These are phyloP conservation scores for Lasius fuliginosus DNA, from an alignment of 2,888 invertebrate species.

Conservation along the genomic window DNA sequence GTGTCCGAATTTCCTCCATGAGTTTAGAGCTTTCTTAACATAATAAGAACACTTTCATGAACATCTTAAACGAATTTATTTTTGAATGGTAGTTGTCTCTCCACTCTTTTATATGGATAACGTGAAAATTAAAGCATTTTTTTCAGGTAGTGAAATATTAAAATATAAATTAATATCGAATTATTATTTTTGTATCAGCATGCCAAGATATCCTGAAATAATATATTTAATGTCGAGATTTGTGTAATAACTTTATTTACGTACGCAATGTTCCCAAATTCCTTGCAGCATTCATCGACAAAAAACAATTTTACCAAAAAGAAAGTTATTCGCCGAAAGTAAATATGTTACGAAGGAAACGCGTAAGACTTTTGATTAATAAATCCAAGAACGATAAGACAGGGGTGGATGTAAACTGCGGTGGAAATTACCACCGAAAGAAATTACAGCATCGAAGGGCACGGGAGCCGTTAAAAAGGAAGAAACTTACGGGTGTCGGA, in stretches of 20 bases:
- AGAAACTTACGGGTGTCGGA: slow-evolving; percentile 34
- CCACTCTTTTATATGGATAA: neutral
- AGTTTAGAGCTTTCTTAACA: no score
- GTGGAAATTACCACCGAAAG: slow-evolving; percentile 75
- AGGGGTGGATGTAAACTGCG: slow-evolving; percentile 31
- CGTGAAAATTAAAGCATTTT: neutral
- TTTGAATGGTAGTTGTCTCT: neutral
- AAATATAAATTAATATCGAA: neutral
- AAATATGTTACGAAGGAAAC: neutral
- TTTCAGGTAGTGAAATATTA: neutral
- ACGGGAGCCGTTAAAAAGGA: slow-evolving; percentile 72
- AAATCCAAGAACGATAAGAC: slow-evolving; percentile 28
- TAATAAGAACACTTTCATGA: neutral
- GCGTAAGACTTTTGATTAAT: slow-evolving; percentile 51
- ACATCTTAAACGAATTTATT: neutral
- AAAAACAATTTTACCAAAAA: neutral
- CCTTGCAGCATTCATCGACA: neutral
- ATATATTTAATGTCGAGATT: neutral
- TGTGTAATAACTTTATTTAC: neutral
- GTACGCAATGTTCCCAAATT: neutral
- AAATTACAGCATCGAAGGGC: slow-evolving; percentile 78
- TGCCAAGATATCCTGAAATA: neutral
- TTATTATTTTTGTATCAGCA: neutral
- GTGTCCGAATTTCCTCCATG: no score
- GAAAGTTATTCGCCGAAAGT: neutral